Conservation (phyloP, 2,113 vertebrate genomes). For the Myiagra hebetior region DNA sequence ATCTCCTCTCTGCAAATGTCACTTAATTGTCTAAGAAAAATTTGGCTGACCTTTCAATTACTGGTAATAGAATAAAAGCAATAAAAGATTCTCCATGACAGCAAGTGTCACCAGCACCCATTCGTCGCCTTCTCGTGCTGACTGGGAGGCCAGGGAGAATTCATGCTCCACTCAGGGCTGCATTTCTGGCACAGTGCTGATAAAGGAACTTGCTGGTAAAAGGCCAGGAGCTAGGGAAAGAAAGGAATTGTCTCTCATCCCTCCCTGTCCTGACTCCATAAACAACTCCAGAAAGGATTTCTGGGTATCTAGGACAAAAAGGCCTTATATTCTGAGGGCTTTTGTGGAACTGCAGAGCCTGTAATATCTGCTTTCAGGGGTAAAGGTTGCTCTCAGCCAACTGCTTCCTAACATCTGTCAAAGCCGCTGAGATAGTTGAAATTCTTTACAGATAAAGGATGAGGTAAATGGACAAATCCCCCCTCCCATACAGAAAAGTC, state of each 20-base stretch:
- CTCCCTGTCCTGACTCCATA: not conserved
- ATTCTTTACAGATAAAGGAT: not conserved
- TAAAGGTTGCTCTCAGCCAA: not conserved
- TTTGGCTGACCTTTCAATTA: conserved; percentile 58
- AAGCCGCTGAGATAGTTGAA: rapidly evolving
- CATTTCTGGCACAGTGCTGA: not conserved
- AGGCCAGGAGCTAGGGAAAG: not conserved
- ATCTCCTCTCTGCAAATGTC: conserved; percentile 18
- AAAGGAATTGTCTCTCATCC: not conserved
- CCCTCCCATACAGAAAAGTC: not conserved
- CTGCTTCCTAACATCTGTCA: not conserved
- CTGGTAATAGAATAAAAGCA: conserved; percentile 40
- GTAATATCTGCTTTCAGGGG: not conserved
- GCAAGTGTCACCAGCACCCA: not conserved
- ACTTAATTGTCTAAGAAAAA: conserved; percentile 50
- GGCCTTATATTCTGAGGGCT: not conserved
- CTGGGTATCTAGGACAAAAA: not conserved
- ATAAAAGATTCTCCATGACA: not conserved
- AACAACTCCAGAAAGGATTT: not conserved
- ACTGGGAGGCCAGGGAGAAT: not conserved
- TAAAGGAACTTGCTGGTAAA: not conserved
- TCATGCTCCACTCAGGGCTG: not conserved
- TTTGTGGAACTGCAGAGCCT: not conserved
- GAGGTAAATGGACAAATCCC: not conserved
- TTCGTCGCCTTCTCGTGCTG: not conserved